Conservation (phyloP, 2,113 vertebrate genomes). For the Copsychus sechellarum region DNA sequence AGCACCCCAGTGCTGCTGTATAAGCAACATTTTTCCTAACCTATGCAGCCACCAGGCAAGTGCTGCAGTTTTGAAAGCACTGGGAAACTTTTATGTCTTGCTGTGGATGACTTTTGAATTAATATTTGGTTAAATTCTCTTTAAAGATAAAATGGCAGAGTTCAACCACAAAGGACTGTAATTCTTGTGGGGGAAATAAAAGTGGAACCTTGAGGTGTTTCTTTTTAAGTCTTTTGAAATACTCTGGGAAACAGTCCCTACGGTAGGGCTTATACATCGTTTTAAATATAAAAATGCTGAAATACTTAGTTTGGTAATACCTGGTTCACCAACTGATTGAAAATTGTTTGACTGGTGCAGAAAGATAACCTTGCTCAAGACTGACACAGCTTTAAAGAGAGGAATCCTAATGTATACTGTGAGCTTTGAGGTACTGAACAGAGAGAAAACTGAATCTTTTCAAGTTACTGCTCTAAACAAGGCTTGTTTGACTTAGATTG, state of each 20-base stretch:
- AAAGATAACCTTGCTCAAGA: not conserved
- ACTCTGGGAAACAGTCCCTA: not conserved
- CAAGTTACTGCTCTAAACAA: not conserved
- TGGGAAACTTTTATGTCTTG: not conserved
- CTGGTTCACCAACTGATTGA: not conserved
- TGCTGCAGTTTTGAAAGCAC: not conserved
- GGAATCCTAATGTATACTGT: not conserved
- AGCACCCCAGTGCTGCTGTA: not conserved
- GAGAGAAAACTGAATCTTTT: not conserved
- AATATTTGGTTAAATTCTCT: not conserved
- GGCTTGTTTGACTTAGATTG: not conserved
- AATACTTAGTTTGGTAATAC: not conserved
- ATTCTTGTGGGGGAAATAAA: not conserved
- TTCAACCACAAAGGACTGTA: not conserved
- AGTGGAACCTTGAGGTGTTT: not conserved
- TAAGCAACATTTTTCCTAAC: not conserved
- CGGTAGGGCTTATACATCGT: not conserved
- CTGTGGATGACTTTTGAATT: not conserved
- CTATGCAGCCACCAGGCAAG: not conserved
- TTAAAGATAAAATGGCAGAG: not conserved
- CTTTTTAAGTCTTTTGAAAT: not conserved
- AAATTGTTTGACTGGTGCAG: not conserved
- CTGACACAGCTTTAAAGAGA: not conserved
- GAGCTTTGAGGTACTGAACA: not conserved
- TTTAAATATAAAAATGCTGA: not conserved